A percentile compares a stretch with the other conserved stretches of the same genome.
phyloP scores from a whole-genome alignment of 2,888 invertebrate species.

The Clostera curtula region DNA sequence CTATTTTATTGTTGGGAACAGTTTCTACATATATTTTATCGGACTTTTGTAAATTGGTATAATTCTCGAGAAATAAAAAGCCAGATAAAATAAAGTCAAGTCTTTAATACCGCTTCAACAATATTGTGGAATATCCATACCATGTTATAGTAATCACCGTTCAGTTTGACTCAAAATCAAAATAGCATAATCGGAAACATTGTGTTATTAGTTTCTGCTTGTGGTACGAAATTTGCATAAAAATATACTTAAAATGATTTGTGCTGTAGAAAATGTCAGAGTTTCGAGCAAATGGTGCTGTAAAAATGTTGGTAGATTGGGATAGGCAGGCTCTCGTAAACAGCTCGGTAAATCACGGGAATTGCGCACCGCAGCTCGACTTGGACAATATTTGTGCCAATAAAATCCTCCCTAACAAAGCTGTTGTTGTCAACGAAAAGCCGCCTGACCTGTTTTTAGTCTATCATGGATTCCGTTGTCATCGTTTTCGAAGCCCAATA shows the following conservation, averaged over 20 bases:
- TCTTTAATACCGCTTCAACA: no score
- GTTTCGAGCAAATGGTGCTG: conserved; percentile 50
- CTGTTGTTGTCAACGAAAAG: conserved; percentile 67
- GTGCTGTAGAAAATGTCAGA: conserved; percentile 53
- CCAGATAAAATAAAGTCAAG: no score
- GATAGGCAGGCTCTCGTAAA: conserved; percentile 61
- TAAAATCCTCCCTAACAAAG: conserved; percentile 68
- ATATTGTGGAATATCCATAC: no score
- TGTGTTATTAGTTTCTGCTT: conserved; percentile 15
- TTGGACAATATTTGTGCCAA: conserved; percentile 71
- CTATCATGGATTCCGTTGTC: conserved; percentile 45
- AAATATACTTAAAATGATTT: conserved; percentile 53
- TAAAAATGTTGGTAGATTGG: conserved; percentile 57
- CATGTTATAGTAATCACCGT: no score
- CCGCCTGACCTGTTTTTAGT: conserved; percentile 62
- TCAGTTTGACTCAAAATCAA: conserved; percentile 11
- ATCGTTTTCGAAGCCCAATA: conserved; percentile 34
- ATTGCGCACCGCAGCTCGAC: conserved; percentile 58
- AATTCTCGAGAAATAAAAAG: conserved; percentile 7
- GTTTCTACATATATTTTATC: conserved; percentile 21
- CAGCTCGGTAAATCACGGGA: conserved; percentile 68
- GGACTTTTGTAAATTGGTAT: conserved; percentile 17
- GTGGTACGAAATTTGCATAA: conserved; percentile 41
- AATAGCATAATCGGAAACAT: conserved; percentile 21
- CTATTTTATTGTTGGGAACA: conserved; percentile 41